Evolutionary conservation across 2,113 vertebrate genomes (phyloP).

Genomic region (Fukomys damarensis): DNA sequence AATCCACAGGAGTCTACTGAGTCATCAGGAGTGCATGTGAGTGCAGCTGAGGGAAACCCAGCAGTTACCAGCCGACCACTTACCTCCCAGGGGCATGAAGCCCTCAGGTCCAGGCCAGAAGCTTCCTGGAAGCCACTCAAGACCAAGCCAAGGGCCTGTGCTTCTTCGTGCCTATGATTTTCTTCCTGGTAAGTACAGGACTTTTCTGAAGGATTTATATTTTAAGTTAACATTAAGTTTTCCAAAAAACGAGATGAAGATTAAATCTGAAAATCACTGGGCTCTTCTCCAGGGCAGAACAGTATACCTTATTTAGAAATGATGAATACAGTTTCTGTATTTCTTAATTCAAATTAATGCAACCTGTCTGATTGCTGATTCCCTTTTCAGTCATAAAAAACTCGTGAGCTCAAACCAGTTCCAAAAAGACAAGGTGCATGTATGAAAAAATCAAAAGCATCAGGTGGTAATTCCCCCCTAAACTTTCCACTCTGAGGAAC

Average conservation of each 20-base stretch:
- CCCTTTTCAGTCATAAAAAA: neutral
- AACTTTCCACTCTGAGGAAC: neutral
- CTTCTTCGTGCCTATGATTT: neutral
- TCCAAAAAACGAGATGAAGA: neutral
- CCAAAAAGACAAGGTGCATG: neutral
- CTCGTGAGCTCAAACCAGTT: neutral
- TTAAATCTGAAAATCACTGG: neutral
- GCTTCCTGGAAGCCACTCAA: no score
- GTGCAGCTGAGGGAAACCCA: fast-evolving
- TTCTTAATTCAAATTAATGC: neutral
- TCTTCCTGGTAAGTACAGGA: neutral
- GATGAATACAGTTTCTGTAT: neutral
- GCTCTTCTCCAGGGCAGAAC: neutral
- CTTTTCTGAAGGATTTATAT: neutral
- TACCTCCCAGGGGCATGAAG: no score
- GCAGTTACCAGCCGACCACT: neutral
- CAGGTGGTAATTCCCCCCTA: neutral
- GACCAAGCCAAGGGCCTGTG: neutral
- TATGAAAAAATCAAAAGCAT: neutral
- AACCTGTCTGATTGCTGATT: neutral
- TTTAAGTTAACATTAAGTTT: neutral
- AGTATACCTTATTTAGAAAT: neutral
- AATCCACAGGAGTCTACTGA: neutral
- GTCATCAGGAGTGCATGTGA: neutral
- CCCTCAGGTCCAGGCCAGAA: neutral